phyloP scores from a whole-genome alignment of 2,113 vertebrate genomes.

The Mustelus asterias region DNA sequence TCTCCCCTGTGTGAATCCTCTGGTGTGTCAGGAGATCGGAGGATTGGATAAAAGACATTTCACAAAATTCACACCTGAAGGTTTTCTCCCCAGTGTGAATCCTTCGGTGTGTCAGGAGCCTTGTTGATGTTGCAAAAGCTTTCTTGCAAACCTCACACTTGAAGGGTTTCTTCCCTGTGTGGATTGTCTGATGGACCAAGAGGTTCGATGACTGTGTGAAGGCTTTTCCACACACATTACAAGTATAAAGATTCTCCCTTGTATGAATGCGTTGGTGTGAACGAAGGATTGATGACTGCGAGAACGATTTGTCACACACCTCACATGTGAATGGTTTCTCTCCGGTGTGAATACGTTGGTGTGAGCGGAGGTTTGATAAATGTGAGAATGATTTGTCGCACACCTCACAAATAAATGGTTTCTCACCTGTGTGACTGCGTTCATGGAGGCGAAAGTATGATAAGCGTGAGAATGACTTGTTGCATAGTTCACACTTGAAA shows the following conservation, averaged over 20 bases:
- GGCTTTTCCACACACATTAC: not conserved
- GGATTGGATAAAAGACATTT: too few relatives aligned
- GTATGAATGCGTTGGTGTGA: not conserved
- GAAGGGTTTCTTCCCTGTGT: not conserved
- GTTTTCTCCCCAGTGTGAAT: too few relatives aligned
- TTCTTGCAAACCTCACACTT: not conserved
- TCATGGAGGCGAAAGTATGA: not conserved
- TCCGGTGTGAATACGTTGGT: not conserved
- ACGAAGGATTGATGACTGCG: not conserved
- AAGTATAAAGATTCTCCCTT: not conserved
- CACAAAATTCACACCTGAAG: too few relatives aligned
- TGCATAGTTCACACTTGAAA: not conserved
- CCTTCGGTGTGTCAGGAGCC: too few relatives aligned
- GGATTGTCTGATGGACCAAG: not conserved
- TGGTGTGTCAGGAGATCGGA: too few relatives aligned
- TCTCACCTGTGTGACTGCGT: not conserved
- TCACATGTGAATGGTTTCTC: not conserved
- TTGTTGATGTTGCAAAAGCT: not conserved
- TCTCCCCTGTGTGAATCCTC: too few relatives aligned
- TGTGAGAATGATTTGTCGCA: not conserved
- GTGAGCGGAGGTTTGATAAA: not conserved
- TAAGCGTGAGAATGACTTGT: not conserved
- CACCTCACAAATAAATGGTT: not conserved
- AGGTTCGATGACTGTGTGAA: not conserved
- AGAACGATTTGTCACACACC: not conserved